A percentile compares a stretch with the other conserved stretches of the same genome.
Evolutionary conservation across 2,797 vertebrate species (phyloP).

Genomic region (Thamnophis elegans): DNA sequence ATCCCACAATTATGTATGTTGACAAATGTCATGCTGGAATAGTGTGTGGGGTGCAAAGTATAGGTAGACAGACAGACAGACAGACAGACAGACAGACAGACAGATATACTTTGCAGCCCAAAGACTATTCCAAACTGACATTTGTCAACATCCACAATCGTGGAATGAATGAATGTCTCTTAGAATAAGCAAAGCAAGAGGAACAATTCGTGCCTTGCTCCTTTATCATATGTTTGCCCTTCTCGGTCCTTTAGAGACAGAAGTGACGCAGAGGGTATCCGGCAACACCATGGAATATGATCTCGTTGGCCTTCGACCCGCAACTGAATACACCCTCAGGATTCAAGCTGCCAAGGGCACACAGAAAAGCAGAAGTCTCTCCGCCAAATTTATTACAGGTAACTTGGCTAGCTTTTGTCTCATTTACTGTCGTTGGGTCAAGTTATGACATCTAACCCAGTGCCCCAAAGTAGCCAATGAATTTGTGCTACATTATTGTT

Average conservation of each 20-base stretch:
- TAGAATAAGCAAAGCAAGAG: not conserved
- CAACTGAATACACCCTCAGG: constrained; percentile 85
- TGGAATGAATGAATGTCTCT: not conserved
- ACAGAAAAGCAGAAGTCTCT: constrained; percentile 82
- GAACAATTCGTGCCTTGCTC: not conserved
- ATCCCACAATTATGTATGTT: too few relatives aligned
- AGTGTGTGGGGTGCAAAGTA: too few relatives aligned
- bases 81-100: too few relatives aligned
- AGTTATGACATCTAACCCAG: not conserved
- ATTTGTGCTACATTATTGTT: too few relatives aligned
- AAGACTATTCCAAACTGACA: not conserved
- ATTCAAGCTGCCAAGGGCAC: constrained; percentile 85
- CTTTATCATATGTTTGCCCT: not conserved
- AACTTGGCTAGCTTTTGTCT: not conserved
- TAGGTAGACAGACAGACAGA: too few relatives aligned
- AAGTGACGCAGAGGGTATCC: constrained; percentile 84
- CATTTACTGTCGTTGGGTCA: not conserved
- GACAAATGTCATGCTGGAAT: too few relatives aligned
- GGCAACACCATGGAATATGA: constrained; percentile 91
- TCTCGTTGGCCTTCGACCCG: constrained; percentile 82
- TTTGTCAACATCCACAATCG: not conserved
- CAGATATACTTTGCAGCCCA: not conserved
- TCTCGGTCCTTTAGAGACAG: constrained; percentile 73
- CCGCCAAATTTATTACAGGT: constrained; percentile 90
- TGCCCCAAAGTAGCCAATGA: not conserved